A percentile compares a stretch with the other conserved stretches of the same genome.
These are phyloP conservation scores for Altica lythri DNA, from an alignment of 2,888 invertebrate genomes.

Conservation along the genomic window DNA sequence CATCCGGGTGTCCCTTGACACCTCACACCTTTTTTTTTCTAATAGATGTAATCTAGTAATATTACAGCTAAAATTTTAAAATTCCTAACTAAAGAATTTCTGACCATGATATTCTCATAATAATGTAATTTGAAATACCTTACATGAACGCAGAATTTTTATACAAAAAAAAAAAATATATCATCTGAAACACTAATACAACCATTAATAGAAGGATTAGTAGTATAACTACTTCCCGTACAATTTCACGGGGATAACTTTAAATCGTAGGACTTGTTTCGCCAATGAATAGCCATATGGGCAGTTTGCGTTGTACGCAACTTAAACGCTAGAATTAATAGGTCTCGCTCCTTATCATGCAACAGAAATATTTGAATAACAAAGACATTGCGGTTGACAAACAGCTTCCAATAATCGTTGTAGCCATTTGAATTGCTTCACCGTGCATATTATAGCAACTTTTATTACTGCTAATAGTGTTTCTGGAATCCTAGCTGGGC, in stretches of 20 bases:
- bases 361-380: slow-evolving; percentile 43
- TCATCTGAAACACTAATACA: too few relatives aligned
- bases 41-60: too few relatives aligned
- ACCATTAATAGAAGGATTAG: slow-evolving; percentile 26
- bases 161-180: too few relatives aligned
- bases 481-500: too few relatives aligned
- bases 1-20: too few relatives aligned
- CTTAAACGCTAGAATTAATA: slow-evolving; percentile 40
- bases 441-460: slow-evolving; percentile 25
- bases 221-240: slow-evolving; percentile 16
- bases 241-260: slow-evolving; percentile 28
- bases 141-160: too few relatives aligned
- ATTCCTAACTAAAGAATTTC: too few relatives aligned
- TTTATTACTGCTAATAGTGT: slow-evolving; percentile 12
- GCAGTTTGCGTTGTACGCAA: slow-evolving; percentile 30
- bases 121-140: too few relatives aligned
- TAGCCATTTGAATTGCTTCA: slow-evolving; percentile 29
- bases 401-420: slow-evolving; percentile 38
- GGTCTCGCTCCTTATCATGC: slow-evolving; percentile 40
- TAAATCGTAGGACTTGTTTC: slow-evolving; percentile 26
- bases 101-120: too few relatives aligned
- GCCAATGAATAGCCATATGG: slow-evolving; percentile 24
- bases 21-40: too few relatives aligned
- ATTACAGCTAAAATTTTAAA: too few relatives aligned
- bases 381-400: slow-evolving; percentile 46